These are phyloP conservation scores for Brachionus sp. DNA, from an alignment of 1,140 invertebrate genomes.

Conservation along the genomic window DNA sequence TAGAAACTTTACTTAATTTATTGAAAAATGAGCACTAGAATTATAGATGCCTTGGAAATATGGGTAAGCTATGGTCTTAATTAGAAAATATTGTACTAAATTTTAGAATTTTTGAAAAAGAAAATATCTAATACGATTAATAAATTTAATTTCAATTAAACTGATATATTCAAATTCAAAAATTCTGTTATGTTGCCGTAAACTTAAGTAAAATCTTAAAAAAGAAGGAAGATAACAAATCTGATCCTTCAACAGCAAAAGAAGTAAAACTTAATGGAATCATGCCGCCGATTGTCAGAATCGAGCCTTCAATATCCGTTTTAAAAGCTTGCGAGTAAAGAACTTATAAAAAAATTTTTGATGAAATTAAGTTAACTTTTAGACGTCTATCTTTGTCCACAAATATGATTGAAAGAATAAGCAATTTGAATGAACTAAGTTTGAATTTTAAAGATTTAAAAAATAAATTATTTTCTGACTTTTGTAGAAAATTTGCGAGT, in stretches of 20 bases:
- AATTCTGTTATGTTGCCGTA: too few species aligned
- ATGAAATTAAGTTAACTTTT: slow-evolving; percentile 48
- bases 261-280: slow-evolving; percentile 68
- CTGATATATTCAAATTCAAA: too few species aligned
- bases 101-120: too few species aligned
- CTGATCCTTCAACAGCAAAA: slow-evolving; percentile 65
- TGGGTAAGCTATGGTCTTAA: neutral
- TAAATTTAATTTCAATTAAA: too few species aligned
- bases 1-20: neutral
- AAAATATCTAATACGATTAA: too few species aligned
- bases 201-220: neutral
- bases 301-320: slow-evolving; percentile 63
- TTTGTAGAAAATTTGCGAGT: slow-evolving; percentile 71
- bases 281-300: slow-evolving; percentile 64
- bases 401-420: slow-evolving; percentile 85
- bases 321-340: slow-evolving; percentile 56
- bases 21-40: neutral
- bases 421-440: slow-evolving; percentile 72
- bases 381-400: slow-evolving; percentile 82
- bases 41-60: neutral
- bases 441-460: slow-evolving; percentile 34
- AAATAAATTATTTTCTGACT: neutral
- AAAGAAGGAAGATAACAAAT: slow-evolving; percentile 71
- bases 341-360: neutral
- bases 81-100: too few species aligned